Percentiles rank a stretch among this genome's conserved stretches.
Conservation (phyloP, 2,113 vertebrate genomes). For the Myrmecophaga tridactyla region DNA sequence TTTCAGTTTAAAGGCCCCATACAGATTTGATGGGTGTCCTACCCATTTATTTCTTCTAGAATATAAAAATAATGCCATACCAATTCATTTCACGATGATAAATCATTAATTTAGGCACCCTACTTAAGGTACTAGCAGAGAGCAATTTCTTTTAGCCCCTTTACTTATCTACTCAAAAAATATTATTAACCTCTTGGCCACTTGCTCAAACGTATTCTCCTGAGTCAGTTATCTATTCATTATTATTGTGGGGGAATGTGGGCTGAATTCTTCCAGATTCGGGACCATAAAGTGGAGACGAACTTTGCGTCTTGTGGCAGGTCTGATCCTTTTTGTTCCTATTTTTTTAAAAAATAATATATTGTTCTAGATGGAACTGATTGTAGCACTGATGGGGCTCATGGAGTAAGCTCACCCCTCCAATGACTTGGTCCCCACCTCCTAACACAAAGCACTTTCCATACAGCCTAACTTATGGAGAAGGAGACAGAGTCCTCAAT, state of each 20-base stretch:
- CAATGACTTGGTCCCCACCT: not conserved
- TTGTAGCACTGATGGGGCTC: not conserved
- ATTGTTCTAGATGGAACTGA: not conserved
- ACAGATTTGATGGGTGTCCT: not conserved
- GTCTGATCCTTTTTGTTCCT: not conserved
- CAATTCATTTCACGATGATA: not conserved
- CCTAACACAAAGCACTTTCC: not conserved
- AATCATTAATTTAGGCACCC: not conserved
- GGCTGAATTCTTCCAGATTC: not conserved
- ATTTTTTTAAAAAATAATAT: not conserved
- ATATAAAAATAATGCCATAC: not conserved
- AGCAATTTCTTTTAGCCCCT: not conserved
- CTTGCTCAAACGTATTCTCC: not conserved
- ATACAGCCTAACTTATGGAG: not conserved
- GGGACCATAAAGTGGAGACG: not conserved
- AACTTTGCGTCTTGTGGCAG: not conserved
- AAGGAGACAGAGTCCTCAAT: not conserved
- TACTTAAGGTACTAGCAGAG: not conserved
- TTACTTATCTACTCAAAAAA: not conserved
- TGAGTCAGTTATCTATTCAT: not conserved
- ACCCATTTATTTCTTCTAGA: not conserved
- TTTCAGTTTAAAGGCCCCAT: not conserved
- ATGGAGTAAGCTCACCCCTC: not conserved
- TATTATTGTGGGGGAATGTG: not conserved
- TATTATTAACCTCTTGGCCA: not conserved